Conservation (phyloP, 2,888 invertebrate species). For the Subacronicta megacephala region DNA sequence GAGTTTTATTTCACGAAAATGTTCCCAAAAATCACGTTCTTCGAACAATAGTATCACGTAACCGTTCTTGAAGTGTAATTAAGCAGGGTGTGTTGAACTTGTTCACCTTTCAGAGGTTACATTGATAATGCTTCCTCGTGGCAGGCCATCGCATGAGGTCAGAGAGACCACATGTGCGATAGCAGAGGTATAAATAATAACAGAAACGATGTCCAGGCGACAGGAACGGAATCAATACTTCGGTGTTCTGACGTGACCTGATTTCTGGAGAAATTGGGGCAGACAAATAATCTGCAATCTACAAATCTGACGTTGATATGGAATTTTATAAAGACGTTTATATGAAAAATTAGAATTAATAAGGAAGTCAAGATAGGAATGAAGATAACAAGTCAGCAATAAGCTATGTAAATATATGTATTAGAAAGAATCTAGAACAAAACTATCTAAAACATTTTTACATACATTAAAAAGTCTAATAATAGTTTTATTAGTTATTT, state of each 20-base stretch:
- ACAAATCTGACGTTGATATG: background rate
- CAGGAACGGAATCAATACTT: background rate
- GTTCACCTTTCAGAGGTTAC: constrained; percentile 36
- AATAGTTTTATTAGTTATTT: background rate
- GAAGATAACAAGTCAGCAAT: background rate
- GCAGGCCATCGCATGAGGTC: constrained; percentile 19
- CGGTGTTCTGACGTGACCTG: background rate
- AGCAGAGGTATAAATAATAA: constrained; percentile 8
- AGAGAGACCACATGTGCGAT: constrained; percentile 5
- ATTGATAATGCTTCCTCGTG: constrained; percentile 20
- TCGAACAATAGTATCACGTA: constrained; percentile 33
- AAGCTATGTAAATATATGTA: background rate
- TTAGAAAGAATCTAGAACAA: constrained; percentile 4
- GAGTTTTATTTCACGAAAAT: constrained; percentile 7
- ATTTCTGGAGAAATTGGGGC: no score
- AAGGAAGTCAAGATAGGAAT: background rate
- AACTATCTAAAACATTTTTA: background rate
- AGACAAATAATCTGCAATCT: background rate
- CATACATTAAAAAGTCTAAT: background rate
- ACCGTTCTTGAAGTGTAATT: constrained; percentile 20
- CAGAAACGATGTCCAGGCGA: background rate
- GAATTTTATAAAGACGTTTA: background rate
- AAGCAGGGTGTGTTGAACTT: constrained; percentile 36
- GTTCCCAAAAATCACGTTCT: constrained; percentile 15
- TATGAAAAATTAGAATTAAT: background rate